Evolutionary conservation across 2,113 vertebrate genomes (phyloP).

Genomic region (Crotalus helleri): DNA sequence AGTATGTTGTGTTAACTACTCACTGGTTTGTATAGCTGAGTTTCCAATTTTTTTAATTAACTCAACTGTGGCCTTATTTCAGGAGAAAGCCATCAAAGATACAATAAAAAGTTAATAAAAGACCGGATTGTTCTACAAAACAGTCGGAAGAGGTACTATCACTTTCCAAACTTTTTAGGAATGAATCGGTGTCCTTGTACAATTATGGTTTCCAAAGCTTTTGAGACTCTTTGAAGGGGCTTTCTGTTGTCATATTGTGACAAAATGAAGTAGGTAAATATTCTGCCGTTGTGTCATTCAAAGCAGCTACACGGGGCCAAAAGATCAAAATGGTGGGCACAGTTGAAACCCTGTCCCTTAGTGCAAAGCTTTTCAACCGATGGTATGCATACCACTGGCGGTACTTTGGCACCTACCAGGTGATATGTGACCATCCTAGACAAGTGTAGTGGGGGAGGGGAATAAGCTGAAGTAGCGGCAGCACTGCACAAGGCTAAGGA

Average conservation of each 20-base stretch:
- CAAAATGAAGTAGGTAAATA: not conserved
- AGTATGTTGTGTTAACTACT: not conserved
- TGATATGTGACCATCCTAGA: no score
- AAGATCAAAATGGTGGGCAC: not conserved
- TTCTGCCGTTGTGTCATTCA: not conserved
- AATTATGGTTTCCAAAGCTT: not conserved
- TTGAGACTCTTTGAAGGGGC: not conserved
- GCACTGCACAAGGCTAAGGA: no score
- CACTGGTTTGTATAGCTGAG: not conserved
- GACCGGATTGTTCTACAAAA: not conserved
- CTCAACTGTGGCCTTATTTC: not conserved
- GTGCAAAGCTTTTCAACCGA: no score
- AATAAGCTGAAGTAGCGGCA: no score
- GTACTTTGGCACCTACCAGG: no score
- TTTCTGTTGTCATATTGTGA: not conserved
- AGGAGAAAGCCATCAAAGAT: not conserved
- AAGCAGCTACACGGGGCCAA: not conserved
- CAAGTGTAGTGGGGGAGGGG: no score
- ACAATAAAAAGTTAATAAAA: not conserved
- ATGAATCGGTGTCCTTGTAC: not conserved
- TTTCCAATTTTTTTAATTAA: not conserved
- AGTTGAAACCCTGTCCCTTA: not conserved
- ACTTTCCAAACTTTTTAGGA: not conserved
- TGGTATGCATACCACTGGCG: no score
- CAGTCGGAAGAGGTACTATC: not conserved